Conservation (phyloP, 2,888 invertebrate species). For the Craniophora ligustri region DNA sequence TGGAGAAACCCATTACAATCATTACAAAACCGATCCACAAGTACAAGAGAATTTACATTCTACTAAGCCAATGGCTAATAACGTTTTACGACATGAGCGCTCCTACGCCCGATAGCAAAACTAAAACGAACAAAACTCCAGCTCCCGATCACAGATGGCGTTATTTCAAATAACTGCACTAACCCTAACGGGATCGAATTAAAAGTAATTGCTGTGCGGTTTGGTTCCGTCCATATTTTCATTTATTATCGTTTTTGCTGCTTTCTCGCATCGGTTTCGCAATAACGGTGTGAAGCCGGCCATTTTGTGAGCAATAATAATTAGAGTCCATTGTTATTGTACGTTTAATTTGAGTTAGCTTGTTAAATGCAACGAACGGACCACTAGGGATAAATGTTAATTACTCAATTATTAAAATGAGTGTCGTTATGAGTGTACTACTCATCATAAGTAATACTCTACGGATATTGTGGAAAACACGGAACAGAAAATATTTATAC, state of each 20-base stretch:
- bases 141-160: slow-evolving; percentile 73
- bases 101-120: slow-evolving; percentile 63
- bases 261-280: slow-evolving; percentile 55
- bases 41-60: slow-evolving; percentile 55
- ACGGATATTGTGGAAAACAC: slow-evolving; percentile 45
- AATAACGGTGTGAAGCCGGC: slow-evolving; percentile 52
- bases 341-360: slow-evolving; percentile 66
- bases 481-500: slow-evolving; percentile 45
- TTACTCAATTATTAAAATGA: slow-evolving; percentile 71
- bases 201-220: slow-evolving; percentile 65
- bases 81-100: slow-evolving; percentile 63
- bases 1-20: slow-evolving; percentile 12
- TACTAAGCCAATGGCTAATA: slow-evolving; percentile 46
- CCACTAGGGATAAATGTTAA: slow-evolving; percentile 61
- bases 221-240: slow-evolving; percentile 67
- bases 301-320: slow-evolving; percentile 67
- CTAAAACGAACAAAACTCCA: slow-evolving; percentile 67
- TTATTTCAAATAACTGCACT: slow-evolving; percentile 58
- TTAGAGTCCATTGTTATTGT: slow-evolving; percentile 70
- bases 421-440: slow-evolving; percentile 49
- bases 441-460: slow-evolving; percentile 49
- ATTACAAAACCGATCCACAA: slow-evolving; percentile 29
- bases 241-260: slow-evolving; percentile 66
- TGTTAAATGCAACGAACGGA: slow-evolving; percentile 56
- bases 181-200: slow-evolving; percentile 62